Conservation (phyloP, 2,888 invertebrate species). For the Drosophila glabriapex region DNA sequence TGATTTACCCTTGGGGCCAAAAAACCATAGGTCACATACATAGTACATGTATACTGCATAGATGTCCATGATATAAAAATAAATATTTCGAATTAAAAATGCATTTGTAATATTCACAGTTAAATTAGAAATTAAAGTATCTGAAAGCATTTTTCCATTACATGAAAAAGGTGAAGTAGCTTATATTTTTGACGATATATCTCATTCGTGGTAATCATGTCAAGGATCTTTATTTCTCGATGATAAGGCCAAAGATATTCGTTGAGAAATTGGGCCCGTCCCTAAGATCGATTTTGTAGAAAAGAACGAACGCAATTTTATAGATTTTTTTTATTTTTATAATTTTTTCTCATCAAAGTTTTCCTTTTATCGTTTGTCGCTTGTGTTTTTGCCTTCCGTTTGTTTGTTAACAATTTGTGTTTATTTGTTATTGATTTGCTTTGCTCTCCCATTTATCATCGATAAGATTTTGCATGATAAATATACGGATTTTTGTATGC, state of each 20-base stretch:
- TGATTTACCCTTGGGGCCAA: no score
- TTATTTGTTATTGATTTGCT: constrained; percentile 62
- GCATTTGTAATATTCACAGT: no score
- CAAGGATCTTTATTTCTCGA: neutral
- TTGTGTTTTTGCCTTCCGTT: constrained; percentile 38
- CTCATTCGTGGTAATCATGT: neutral
- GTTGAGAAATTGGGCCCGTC: neutral
- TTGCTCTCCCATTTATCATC: constrained; percentile 42
- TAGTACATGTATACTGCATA: no score
- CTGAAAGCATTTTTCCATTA: neutral
- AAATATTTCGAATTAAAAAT: neutral
- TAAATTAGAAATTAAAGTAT: neutral
- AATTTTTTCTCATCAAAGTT: constrained; percentile 62
- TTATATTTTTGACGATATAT: neutral
- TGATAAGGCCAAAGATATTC: no score
- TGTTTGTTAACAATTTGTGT: constrained; percentile 72
- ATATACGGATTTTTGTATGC: constrained; percentile 32
- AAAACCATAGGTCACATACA: no score
- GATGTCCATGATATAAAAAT: neutral
- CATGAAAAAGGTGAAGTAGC: neutral
- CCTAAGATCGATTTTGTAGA: neutral
- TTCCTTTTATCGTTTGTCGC: constrained; percentile 49
- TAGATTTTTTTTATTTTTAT: constrained; percentile 62
- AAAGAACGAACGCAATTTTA: constrained; percentile 46
- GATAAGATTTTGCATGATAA: constrained; percentile 41